A percentile compares a stretch with the other conserved stretches of the same genome.
Evolutionary conservation across 2,113 vertebrate genomes (phyloP).

Genomic region (Gymnarchus niloticus): DNA sequence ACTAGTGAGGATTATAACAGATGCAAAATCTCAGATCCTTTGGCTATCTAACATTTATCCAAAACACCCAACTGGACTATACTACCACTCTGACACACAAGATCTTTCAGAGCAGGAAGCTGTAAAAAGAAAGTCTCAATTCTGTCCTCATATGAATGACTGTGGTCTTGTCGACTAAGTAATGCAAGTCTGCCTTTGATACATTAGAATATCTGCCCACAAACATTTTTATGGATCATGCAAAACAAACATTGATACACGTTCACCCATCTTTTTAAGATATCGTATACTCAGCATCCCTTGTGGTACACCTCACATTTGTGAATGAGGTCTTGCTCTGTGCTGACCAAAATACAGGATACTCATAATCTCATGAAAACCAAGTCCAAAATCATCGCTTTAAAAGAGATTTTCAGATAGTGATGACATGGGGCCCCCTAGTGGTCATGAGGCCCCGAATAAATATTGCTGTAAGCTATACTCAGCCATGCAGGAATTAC

Average conservation of each 20-base stretch:
- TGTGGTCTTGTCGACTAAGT: background rate
- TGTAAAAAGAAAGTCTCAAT: background rate
- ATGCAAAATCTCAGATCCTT: background rate
- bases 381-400: background rate
- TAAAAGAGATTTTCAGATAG: background rate
- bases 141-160: background rate
- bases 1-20: background rate
- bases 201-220: background rate
- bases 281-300: background rate
- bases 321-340: background rate
- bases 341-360: background rate
- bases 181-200: background rate
- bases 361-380: background rate
- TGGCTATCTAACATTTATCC: background rate
- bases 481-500: background rate
- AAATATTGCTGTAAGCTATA: background rate
- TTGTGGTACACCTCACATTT: background rate
- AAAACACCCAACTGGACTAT: background rate
- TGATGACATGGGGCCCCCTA: conserved; percentile 3
- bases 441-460: background rate
- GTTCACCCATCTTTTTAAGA: background rate
- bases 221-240: background rate
- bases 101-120: background rate
- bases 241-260: background rate
- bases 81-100: background rate